These are phyloP conservation scores for Catagonus wagneri DNA, from an alignment of 2,113 vertebrate genomes.

Conservation along the genomic window DNA sequence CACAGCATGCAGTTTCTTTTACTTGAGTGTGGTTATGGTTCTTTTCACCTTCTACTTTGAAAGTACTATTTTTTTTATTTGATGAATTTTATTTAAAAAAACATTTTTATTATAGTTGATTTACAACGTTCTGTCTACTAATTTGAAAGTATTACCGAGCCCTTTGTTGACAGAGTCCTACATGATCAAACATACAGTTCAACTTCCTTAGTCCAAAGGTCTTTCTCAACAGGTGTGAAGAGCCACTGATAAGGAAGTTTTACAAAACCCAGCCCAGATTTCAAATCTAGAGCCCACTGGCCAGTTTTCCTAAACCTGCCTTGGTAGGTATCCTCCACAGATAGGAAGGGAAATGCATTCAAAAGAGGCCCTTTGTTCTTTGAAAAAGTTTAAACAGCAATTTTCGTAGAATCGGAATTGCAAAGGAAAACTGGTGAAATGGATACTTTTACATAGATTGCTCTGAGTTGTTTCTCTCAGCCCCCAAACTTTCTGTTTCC, in stretches of 20 bases:
- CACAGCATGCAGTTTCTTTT: not conserved
- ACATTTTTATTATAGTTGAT: too few relatives aligned
- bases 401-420: constrained; percentile 1
- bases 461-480: not conserved
- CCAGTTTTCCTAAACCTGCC: not conserved
- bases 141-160: not conserved
- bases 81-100: too few relatives aligned
- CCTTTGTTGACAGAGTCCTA: constrained; percentile 53
- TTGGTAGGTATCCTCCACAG: not conserved
- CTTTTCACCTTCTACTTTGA: not conserved
- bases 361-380: constrained; percentile 49
- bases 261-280: not conserved
- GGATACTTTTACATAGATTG: not conserved
- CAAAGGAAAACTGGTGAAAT: not conserved
- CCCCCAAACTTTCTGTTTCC: not conserved
- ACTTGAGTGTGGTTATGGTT: not conserved
- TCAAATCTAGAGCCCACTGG: not conserved
- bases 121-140: too few relatives aligned
- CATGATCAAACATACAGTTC: constrained; percentile 46
- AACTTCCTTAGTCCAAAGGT: constrained; percentile 66
- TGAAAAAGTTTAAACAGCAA: not conserved
- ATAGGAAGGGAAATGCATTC: not conserved
- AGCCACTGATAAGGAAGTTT: constrained; percentile 64
- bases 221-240: constrained; percentile 64
- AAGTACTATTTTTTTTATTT: too few relatives aligned